Conservation (phyloP, 2,888 invertebrate species). For the Tineola bisselliella region DNA sequence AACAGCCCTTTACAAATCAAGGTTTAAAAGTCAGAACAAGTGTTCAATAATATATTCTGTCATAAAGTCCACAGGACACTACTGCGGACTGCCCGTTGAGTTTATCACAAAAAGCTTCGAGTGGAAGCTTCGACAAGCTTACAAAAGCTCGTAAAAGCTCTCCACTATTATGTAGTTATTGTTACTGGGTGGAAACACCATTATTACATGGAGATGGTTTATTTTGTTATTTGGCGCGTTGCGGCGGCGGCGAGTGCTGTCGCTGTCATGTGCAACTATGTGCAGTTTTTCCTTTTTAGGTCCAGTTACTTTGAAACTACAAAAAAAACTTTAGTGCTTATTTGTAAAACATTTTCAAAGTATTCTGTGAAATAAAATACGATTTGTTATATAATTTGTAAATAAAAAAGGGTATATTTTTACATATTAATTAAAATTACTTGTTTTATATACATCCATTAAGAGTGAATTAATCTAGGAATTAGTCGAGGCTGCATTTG, state of each 20-base stretch:
- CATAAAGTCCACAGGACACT: constrained; percentile 38
- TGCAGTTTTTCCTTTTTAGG: background rate
- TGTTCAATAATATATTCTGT: constrained; percentile 55
- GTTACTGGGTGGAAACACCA: constrained; percentile 67
- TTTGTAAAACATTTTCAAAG: background rate
- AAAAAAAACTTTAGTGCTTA: background rate
- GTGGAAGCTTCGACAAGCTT: constrained; percentile 62
- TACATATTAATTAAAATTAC: no score
- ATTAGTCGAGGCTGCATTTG: no score
- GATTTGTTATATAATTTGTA: background rate
- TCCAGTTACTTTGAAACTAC: constrained; percentile 4
- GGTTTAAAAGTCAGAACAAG: constrained; percentile 35
- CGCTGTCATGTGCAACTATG: constrained; percentile 18
- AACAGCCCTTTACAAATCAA: constrained; percentile 26
- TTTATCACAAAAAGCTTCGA: constrained; percentile 58
- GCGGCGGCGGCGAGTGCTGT: constrained; percentile 24
- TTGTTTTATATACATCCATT: no score
- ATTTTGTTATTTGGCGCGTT: constrained; percentile 56
- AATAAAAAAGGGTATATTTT: no score
- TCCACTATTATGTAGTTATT: constrained; percentile 68
- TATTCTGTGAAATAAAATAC: background rate
- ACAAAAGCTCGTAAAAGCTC: constrained; percentile 68
- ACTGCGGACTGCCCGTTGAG: constrained; percentile 41
- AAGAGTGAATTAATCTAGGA: no score
- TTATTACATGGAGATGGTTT: constrained; percentile 59